phyloP scores from a whole-genome alignment of 2,797 vertebrate genomes.

The Hippoglossus hippoglossus region DNA sequence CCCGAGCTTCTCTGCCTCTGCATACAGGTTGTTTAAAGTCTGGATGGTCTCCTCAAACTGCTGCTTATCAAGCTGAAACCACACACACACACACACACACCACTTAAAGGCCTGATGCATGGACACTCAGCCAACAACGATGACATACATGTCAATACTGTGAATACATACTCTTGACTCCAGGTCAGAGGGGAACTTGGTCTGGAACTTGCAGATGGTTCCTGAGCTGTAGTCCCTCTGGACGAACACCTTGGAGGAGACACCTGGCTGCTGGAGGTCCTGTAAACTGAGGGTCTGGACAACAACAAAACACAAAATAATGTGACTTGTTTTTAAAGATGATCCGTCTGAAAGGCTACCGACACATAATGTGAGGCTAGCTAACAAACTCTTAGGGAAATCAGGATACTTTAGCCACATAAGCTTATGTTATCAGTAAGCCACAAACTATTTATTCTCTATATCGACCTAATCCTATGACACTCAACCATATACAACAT shows the following conservation, averaged over 20 bases:
- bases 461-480: rapidly evolving
- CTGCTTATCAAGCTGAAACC: constrained; percentile 90
- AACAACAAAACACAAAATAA: not conserved
- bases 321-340: not conserved
- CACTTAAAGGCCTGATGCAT: not conserved
- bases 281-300: constrained; percentile 86
- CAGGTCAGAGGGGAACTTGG: constrained; percentile 93
- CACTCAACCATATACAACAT: not conserved
- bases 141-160: not conserved
- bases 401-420: not conserved
- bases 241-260: constrained; percentile 93
- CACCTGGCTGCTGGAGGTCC: constrained; percentile 92
- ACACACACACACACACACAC: not conserved
- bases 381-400: not conserved
- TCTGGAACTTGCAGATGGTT: constrained; percentile 95
- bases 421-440: not conserved
- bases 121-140: not conserved
- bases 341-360: not conserved
- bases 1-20: constrained; percentile 96
- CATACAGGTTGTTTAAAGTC: constrained; percentile 94
- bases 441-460: not conserved
- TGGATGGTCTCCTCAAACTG: constrained; percentile 97
- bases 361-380: not conserved
- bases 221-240: constrained; percentile 97
- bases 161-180: constrained; percentile 88